These are phyloP conservation scores for Mythimna lalbum DNA, from an alignment of 2,888 invertebrate genomes.

Conservation along the genomic window DNA sequence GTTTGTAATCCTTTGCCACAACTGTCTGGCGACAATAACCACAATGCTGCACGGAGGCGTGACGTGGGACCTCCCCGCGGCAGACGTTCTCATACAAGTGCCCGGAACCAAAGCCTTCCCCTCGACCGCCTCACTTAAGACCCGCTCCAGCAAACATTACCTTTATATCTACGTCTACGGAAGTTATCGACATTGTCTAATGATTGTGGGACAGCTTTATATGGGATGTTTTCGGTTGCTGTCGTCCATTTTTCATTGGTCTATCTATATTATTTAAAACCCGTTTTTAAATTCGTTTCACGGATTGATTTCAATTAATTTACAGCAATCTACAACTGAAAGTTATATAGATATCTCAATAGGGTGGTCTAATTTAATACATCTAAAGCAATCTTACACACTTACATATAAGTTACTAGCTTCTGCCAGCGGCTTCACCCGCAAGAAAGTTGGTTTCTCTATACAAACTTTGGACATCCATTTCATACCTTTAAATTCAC, in stretches of 20 bases:
- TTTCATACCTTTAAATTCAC: too few species aligned
- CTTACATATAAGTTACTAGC: too few species aligned
- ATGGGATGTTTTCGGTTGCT: conserved; percentile 27
- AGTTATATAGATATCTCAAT: not conserved
- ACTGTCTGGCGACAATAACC: conserved; percentile 30
- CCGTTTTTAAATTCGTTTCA: not conserved
- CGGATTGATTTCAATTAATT: too few species aligned
- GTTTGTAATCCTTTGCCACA: conserved; percentile 45
- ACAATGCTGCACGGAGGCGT: not conserved
- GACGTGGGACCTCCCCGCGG: conserved; percentile 77
- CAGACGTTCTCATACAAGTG: conserved; percentile 76
- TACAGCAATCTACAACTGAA: too few species aligned
- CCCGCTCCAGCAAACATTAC: conserved; percentile 56
- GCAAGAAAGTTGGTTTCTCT: too few species aligned
- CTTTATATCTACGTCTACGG: conserved; percentile 61
- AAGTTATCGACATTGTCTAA: conserved; percentile 54
- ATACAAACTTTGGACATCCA: too few species aligned
- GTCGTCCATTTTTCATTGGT: conserved; percentile 1
- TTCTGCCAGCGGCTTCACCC: too few species aligned
- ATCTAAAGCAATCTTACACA: conserved; percentile 12
- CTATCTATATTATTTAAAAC: not conserved
- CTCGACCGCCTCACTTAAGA: conserved; percentile 62
- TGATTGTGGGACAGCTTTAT: conserved; percentile 32
- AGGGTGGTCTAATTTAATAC: not conserved
- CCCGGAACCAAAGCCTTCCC: conserved; percentile 59